Conservation (phyloP, 1,140 invertebrate species). For the Ruditapes philippinarum region DNA sequence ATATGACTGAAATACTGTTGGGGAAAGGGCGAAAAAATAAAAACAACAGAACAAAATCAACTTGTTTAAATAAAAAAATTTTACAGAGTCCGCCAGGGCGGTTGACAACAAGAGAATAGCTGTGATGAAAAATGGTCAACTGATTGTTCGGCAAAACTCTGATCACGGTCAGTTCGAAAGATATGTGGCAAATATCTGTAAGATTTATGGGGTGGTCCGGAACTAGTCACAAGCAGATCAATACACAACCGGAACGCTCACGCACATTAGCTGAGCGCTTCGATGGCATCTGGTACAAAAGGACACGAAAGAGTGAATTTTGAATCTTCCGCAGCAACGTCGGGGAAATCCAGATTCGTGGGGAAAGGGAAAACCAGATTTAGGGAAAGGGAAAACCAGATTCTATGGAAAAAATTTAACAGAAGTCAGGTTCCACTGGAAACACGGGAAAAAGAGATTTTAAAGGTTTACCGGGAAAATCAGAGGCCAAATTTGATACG, state of each 20-base stretch:
- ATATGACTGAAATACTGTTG: too few relatives aligned
- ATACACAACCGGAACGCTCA: neutral
- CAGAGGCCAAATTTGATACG: too few relatives aligned
- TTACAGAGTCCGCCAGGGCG: conserved; percentile 93
- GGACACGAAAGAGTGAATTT: neutral
- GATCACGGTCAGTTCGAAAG: conserved; percentile 95
- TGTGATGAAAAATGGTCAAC: conserved; percentile 88
- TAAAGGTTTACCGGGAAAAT: too few relatives aligned
- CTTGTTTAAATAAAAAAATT: too few relatives aligned
- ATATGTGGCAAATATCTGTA: conserved; percentile 95
- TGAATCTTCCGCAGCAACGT: neutral
- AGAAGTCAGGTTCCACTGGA: too few relatives aligned
- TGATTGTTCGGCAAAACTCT: conserved; percentile 88
- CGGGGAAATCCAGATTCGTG: neutral
- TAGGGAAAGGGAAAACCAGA: neutral
- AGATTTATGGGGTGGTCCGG: conserved; percentile 94
- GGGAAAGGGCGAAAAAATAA: too few relatives aligned
- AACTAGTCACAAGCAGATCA: conserved; percentile 88
- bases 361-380: neutral
- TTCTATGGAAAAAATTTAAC: too few relatives aligned
- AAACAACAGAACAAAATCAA: too few relatives aligned
- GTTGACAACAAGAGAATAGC: conserved; percentile 94
- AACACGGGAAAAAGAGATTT: too few relatives aligned
- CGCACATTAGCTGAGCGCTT: conserved; percentile 51
- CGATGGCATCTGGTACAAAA: neutral